These are phyloP conservation scores for Tichodroma muraria DNA, from an alignment of 2,113 vertebrate species.

Conservation along the genomic window DNA sequence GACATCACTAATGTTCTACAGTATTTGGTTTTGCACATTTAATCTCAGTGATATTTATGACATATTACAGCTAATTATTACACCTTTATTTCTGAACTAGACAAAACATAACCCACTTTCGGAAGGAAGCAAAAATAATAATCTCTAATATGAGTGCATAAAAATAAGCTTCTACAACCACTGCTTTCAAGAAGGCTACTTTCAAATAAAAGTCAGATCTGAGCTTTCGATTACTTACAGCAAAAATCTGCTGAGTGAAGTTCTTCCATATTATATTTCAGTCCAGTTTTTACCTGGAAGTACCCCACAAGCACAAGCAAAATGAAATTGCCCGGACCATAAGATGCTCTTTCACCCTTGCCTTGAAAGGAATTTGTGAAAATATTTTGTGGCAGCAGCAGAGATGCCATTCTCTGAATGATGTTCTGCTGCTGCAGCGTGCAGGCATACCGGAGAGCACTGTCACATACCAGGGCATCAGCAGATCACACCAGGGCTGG, in stretches of 20 bases:
- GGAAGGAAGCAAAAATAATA: background rate
- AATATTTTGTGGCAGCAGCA: background rate
- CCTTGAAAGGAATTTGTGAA: background rate
- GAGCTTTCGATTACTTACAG: background rate
- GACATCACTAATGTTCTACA: background rate
- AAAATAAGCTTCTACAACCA: background rate
- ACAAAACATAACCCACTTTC: background rate
- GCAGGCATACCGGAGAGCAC: background rate
- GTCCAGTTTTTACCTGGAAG: background rate
- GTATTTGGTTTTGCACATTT: background rate
- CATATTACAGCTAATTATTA: background rate
- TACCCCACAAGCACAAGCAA: background rate
- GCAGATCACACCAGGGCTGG: background rate
- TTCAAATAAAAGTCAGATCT: background rate
- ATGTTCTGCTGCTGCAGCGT: background rate
- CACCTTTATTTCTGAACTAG: background rate
- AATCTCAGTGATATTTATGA: background rate
- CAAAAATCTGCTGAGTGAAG: background rate
- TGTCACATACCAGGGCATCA: rapidly evolving
- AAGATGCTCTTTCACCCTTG: background rate
- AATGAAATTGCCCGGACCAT: background rate
- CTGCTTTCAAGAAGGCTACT: background rate
- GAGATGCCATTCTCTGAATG: background rate
- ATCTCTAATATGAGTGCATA: background rate
- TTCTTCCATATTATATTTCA: background rate